Evolutionary conservation across 2,888 invertebrate species (phyloP), one percentile per base, ranked within the genome.

Genomic region (Limnephilus marmoratus): DNA sequence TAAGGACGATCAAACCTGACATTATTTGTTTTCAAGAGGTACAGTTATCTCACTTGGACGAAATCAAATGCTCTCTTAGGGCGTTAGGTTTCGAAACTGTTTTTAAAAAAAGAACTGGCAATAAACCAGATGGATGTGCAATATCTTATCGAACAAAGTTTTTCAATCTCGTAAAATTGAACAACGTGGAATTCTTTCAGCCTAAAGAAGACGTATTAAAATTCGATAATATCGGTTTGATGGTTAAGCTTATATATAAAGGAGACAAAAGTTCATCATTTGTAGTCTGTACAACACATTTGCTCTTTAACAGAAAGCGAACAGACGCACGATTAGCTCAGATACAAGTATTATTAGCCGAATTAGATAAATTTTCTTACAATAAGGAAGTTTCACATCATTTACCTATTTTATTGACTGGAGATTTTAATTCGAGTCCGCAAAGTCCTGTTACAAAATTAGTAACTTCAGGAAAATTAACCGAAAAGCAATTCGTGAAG

Each of bases 261-360:
- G 94, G 95, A 0, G 94, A 95, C 91, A 96, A 96, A 0, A 94
- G 95, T 0, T 95, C 96, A 1, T 96, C 97, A 12, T 95, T 99
- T 68, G 96, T 98, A 90, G 97, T 99, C 0, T 98, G 98, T 3
- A 99, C 99, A 18, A 99, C 99, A 0, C 99, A 99, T 95, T 96
- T 99, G 86, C 96, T 99, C 15, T 99, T 98, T 95, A 99, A 99
- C 96, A 99, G 98, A 0, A 97, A 96, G 94, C 96, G 99, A 80
- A 97, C 98, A 37, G 99, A 99, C 95, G 97, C 99, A 0, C 97
- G 99, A 94, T 96, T 99, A 53, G 99, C 98, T 0, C 99, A 99
- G 95, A 96, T 98, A 81, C 98, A 98, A 94, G 95, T 98, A 68
- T 96, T 99, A 11, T 95, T 99, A 15, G 97, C 98, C 0, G 98